Percentiles rank a stretch among this genome's conserved stretches.
These are phyloP conservation scores for Leucosticte australis DNA, from an alignment of 2,113 vertebrate genomes.

Conservation along the genomic window DNA sequence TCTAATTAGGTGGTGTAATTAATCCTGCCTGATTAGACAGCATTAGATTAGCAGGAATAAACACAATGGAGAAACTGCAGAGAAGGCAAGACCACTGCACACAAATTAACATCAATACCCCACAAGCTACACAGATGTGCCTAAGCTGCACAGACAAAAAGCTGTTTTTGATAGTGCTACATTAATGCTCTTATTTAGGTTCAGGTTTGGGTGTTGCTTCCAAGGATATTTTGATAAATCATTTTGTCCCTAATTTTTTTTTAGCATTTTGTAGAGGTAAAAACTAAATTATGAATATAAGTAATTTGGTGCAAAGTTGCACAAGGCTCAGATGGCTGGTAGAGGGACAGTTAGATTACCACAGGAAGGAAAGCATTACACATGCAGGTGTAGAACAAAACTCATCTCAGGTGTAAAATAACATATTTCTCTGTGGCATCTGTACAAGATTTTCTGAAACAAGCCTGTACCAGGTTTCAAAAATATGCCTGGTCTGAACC, in stretches of 20 bases:
- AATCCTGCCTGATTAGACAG: slow-evolving; percentile 42
- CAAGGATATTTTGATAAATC: neutral
- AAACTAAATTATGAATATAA: neutral
- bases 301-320: neutral
- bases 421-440: neutral
- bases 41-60: slow-evolving; percentile 29
- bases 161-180: neutral
- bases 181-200: neutral
- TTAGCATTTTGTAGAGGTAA: neutral
- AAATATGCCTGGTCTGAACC: neutral
- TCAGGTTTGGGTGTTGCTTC: neutral
- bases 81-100: slow-evolving; percentile 32
- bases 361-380: neutral
- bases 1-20: slow-evolving; percentile 51
- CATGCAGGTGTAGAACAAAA: neutral
- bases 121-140: slow-evolving; percentile 1
- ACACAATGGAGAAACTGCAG: slow-evolving; percentile 18
- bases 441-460: neutral
- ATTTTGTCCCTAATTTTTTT: neutral
- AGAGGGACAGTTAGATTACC: neutral
- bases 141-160: slow-evolving; percentile 13
- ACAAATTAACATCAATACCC: slow-evolving; percentile 44
- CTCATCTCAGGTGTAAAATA: neutral
- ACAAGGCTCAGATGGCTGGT: neutral
- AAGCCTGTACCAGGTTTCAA: neutral